Base-by-base conservation (phyloP, 2,888 invertebrate species). In the Zele albiditarsus region DNA sequence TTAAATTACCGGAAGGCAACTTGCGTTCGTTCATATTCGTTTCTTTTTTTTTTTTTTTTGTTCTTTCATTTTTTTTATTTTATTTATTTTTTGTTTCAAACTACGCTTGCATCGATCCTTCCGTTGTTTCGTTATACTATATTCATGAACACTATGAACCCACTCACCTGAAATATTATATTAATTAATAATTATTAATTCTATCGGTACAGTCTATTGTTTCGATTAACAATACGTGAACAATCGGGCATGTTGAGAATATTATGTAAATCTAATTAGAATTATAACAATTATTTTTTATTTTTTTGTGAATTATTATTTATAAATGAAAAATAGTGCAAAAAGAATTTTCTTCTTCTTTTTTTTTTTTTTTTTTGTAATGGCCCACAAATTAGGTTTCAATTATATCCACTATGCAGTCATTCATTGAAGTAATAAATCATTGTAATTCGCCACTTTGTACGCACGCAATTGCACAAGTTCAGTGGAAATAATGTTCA, bases 31-130 rank as follows among this genome's bases (percentile, higher is more conserved):
- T 33, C 23, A 38, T 38, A 63, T 60, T 27, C 28, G 20, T 8
- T 62, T 16, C 2, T 5, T 31, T 31, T 62, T 62, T n/a, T n/a
- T 31, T 33, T 63, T 31, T 33, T 63, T 63, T 63, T 63, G 33
- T 38, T 23, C 23, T 16, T 63, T 28, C 16, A 8, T 2, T n/a
- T 53, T 53, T 20, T 53, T 5, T 20, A 8, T 53, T 8, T 23
- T 1, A 20, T 20, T 53, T 53, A 0, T 16, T n/a, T n/a, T 46
- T 46, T 46, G n/a, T n/a, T n/a, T 0, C 46, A n/a, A 38, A 12
- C n/a, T 12, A 12, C 8, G 12, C 8, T 12, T 38, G 12, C 8
- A 38, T 2, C 12, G 38, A 38, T 38, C 38, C 10, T 38, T 38
- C 38, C 38, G 38, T 38, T 38, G 38, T 38, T 38, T 38, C 12